phyloP scores from a whole-genome alignment of 37 sponge, comb jelly and placozoan species.

The Beroe forskalii region DNA sequence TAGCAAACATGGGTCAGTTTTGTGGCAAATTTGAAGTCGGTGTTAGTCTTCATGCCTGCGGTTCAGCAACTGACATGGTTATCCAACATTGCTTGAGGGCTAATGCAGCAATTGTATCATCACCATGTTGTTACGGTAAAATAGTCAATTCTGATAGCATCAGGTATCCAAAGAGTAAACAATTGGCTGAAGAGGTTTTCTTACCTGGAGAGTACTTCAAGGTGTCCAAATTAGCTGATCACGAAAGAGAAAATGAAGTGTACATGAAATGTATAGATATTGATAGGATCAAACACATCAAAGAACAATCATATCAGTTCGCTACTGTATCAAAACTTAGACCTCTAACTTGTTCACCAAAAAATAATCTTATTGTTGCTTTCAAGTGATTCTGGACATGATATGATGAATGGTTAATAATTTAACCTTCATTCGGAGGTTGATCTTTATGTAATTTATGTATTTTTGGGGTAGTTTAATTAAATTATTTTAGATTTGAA shows the following conservation, averaged over 20 bases:
- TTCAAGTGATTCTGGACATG: not conserved
- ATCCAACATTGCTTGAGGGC: not conserved
- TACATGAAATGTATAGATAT: conserved; percentile 59
- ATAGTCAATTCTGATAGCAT: not conserved
- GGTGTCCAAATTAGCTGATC: conserved; percentile 10
- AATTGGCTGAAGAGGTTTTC: not conserved
- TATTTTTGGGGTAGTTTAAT: no score
- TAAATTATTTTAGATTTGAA: no score
- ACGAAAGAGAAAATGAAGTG: not conserved
- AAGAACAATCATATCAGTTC: conserved; percentile 7
- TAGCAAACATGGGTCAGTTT: conserved; percentile 30
- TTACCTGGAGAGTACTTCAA: not conserved
- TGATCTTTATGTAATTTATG: no score
- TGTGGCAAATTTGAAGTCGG: conserved; percentile 12
- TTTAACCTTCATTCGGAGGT: no score
- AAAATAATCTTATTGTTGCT: conserved; percentile 50
- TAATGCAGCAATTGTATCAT: conserved; percentile 26
- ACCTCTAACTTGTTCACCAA: conserved; percentile 56
- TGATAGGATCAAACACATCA: not conserved
- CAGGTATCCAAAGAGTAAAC: conserved; percentile 7
- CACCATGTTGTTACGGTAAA: conserved; percentile 55
- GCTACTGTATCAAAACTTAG: conserved; percentile 33
- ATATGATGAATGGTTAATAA: no score
- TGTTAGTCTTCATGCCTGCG: conserved; percentile 58
- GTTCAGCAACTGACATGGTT: conserved; percentile 18